Percentiles rank a stretch among this genome's conserved stretches.
These are phyloP conservation scores for Nyctereutes procyonoides DNA, from an alignment of 2,113 vertebrate genomes.

Conservation along the genomic window DNA sequence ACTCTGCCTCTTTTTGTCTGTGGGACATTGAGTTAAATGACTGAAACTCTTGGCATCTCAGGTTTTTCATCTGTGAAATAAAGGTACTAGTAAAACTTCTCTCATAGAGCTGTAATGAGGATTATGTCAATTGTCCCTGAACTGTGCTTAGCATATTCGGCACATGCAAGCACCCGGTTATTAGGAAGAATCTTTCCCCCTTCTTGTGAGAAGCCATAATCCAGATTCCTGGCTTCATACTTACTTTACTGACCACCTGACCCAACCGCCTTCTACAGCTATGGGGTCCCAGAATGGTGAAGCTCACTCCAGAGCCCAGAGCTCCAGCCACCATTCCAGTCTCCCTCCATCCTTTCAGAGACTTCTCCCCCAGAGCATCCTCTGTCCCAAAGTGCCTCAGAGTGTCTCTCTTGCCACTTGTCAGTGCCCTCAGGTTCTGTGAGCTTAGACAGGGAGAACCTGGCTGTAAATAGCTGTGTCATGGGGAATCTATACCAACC, in stretches of 20 bases:
- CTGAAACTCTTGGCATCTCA: not conserved
- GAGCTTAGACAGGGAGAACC: not conserved
- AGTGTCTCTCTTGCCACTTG: not conserved
- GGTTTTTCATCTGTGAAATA: not conserved
- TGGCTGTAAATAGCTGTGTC: not conserved
- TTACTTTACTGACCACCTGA: not conserved
- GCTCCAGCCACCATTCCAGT: not conserved
- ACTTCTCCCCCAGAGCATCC: not conserved
- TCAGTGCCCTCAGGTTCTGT: not conserved
- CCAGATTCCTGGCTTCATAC: not conserved
- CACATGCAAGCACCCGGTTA: not conserved
- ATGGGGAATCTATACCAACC: not conserved
- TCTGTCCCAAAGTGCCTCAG: not conserved
- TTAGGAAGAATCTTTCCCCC: not conserved
- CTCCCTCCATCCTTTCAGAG: not conserved
- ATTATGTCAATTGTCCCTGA: not conserved
- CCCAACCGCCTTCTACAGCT: not conserved
- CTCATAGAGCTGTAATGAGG: not conserved
- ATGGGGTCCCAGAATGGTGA: not conserved
- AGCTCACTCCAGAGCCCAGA: not conserved
- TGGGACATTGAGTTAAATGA: not conserved
- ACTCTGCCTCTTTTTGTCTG: not conserved
- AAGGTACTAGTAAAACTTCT: not conserved
- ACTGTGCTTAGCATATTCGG: not conserved
- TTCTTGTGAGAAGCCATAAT: not conserved